Evolutionary conservation across 2,888 invertebrate species (phyloP).

Genomic region (Rhingia rostrata): DNA sequence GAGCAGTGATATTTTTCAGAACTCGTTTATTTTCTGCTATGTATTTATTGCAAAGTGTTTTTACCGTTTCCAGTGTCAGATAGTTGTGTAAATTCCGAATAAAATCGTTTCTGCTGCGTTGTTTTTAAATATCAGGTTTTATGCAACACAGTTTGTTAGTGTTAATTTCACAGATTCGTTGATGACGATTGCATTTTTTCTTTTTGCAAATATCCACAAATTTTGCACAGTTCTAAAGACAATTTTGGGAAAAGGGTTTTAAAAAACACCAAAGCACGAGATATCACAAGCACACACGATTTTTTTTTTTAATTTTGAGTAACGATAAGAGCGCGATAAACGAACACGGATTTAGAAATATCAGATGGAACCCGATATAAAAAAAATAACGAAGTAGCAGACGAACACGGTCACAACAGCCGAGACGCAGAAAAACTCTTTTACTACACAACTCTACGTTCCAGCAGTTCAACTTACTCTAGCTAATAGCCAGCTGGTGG

Average conservation of each 20-base stretch:
- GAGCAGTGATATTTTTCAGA: conserved; percentile 40
- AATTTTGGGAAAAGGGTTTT: background rate
- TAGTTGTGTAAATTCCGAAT: conserved; percentile 54
- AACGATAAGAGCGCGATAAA: conserved; percentile 10
- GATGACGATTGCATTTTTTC: conserved; percentile 36
- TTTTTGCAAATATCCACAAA: conserved; percentile 9
- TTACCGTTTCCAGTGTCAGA: conserved; percentile 60
- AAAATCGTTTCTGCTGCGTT: conserved; percentile 11
- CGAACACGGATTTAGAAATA: background rate
- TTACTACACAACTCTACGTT: conserved; percentile 64
- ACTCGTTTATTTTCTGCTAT: conserved; percentile 42
- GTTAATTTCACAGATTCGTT: conserved; percentile 8
- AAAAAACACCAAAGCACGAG: background rate
- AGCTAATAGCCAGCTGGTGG: conserved; percentile 68
- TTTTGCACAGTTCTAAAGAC: conserved; percentile 13
- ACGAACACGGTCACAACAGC: conserved; percentile 65
- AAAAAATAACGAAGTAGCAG: conserved; percentile 57
- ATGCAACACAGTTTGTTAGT: conserved; percentile 9
- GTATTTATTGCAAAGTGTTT: conserved; percentile 54
- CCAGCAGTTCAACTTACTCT: conserved; percentile 73
- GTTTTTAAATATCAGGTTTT: conserved; percentile 27
- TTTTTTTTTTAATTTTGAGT: background rate
- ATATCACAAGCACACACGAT: conserved; percentile 19
- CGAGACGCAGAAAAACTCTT: conserved; percentile 66
- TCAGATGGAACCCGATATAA: conserved; percentile 11